Conservation (phyloP, 2,113 vertebrate genomes). For the Coreoperca whiteheadi region DNA sequence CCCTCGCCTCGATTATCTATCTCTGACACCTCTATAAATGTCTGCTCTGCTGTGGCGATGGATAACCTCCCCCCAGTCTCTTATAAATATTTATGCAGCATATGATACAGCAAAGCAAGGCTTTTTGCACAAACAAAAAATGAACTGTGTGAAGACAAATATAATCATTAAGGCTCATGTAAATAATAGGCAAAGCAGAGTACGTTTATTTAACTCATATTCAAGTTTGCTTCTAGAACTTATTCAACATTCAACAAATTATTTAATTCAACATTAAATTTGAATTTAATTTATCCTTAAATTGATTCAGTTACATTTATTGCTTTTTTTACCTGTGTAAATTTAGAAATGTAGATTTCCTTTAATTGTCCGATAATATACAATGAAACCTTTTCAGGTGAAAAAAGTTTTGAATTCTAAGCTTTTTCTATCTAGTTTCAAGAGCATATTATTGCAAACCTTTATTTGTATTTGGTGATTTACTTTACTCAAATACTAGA, state of each 20-base stretch:
- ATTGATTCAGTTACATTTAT: neutral
- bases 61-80: slow-evolving; percentile 17
- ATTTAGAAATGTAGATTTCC: neutral
- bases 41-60: slow-evolving; percentile 12
- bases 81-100: slow-evolving; percentile 48
- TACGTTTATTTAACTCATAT: neutral
- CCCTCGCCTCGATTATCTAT: slow-evolving; percentile 43
- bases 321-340: neutral
- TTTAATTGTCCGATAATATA: neutral
- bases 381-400: neutral
- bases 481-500: neutral
- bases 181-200: neutral
- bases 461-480: neutral
- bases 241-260: too few species aligned
- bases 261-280: neutral
- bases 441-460: neutral
- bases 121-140: slow-evolving; percentile 24
- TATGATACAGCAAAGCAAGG: slow-evolving; percentile 1
- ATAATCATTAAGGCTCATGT: neutral
- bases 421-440: neutral
- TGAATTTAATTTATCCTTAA: neutral
- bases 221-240: neutral
- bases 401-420: neutral
- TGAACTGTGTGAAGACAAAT: neutral
- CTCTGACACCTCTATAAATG: slow-evolving; percentile 59